Evolutionary conservation across 2,888 invertebrate species (phyloP).

Genomic region (Latrodectus hesperus): DNA sequence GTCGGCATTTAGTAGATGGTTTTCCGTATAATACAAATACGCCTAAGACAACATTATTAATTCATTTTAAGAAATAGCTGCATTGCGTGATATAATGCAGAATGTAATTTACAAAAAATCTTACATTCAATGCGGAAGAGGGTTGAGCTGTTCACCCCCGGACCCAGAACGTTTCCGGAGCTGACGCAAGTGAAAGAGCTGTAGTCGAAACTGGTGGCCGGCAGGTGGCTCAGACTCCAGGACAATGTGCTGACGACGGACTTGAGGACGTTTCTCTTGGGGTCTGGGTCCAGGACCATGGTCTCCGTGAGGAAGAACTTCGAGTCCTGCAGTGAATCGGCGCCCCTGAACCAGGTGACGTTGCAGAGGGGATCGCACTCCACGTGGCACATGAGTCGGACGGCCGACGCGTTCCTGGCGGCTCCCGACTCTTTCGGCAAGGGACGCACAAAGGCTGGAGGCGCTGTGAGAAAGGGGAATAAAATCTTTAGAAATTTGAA

Average conservation of each 20-base stretch:
- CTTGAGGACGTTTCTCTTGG: slow-evolving; percentile 51
- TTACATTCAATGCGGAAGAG: slow-evolving; percentile 92
- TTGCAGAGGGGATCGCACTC: slow-evolving; percentile 91
- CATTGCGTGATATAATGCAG: too few relatives aligned
- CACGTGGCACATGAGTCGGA: slow-evolving; percentile 87
- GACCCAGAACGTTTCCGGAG: slow-evolving; percentile 79
- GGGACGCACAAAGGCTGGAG: slow-evolving; percentile 90
- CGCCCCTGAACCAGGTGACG: slow-evolving; percentile 84
- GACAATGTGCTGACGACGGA: slow-evolving; percentile 85
- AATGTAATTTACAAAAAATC: slow-evolving; percentile 74
- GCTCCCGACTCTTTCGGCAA: slow-evolving; percentile 87
- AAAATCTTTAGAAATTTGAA: too few relatives aligned
- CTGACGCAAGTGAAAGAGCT: slow-evolving; percentile 73
- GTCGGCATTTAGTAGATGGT: too few relatives aligned
- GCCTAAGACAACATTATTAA: too few relatives aligned
- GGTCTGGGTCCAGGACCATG: slow-evolving; percentile 52
- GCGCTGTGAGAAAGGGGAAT: slow-evolving; percentile 78
- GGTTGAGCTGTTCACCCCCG: slow-evolving; percentile 87
- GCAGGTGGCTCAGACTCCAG: slow-evolving; percentile 67
- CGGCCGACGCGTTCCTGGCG: slow-evolving; percentile 79
- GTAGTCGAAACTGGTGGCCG: slow-evolving; percentile 52
- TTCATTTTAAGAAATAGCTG: too few relatives aligned
- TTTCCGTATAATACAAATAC: too few relatives aligned
- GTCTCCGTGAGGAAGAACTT: slow-evolving; percentile 63
- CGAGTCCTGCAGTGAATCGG: slow-evolving; percentile 74